These are phyloP conservation scores for Boloria euphrosyne DNA, from an alignment of 2,888 invertebrate genomes.

Conservation along the genomic window DNA sequence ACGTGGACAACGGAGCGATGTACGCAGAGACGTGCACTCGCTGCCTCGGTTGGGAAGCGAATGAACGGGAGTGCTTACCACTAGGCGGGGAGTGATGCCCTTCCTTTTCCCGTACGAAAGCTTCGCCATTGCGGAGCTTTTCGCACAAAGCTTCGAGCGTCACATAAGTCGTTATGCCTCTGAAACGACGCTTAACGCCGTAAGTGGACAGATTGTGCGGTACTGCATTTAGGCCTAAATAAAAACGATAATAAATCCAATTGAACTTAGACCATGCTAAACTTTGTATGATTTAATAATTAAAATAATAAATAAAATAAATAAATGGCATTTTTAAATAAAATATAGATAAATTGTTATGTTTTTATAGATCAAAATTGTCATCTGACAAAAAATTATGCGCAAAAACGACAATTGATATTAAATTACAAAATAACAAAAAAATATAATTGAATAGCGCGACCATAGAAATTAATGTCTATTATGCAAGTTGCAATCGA, in stretches of 20 bases:
- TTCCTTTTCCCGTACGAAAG: slow-evolving; percentile 72
- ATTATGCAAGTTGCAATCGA: slow-evolving; percentile 29
- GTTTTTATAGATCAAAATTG: too few relatives aligned
- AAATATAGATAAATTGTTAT: too few relatives aligned
- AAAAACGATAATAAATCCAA: slow-evolving; percentile 63
- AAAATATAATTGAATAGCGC: slow-evolving; percentile 35
- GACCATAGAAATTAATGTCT: slow-evolving; percentile 25
- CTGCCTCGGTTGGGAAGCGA: slow-evolving; percentile 65
- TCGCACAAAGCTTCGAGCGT: slow-evolving; percentile 53
- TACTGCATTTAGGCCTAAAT: slow-evolving; percentile 78
- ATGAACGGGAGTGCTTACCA: slow-evolving; percentile 59
- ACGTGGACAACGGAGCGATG: slow-evolving; percentile 45
- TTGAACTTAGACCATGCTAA: slow-evolving; percentile 47
- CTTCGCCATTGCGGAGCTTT: slow-evolving; percentile 68
- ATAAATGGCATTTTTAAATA: too few relatives aligned
- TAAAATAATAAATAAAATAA: background rate
- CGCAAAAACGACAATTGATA: background rate
- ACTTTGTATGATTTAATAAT: background rate
- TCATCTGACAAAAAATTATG: background rate
- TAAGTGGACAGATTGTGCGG: slow-evolving; percentile 80
- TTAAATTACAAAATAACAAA: slow-evolving; percentile 21
- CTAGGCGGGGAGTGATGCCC: slow-evolving; percentile 69
- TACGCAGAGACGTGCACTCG: slow-evolving; percentile 56
- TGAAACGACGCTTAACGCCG: slow-evolving; percentile 65
- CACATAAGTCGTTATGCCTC: slow-evolving; percentile 56